Percentiles rank a stretch among this genome's conserved stretches.
phyloP scores from a whole-genome alignment of 2,888 invertebrate genomes.

The Agrotis segetum region DNA sequence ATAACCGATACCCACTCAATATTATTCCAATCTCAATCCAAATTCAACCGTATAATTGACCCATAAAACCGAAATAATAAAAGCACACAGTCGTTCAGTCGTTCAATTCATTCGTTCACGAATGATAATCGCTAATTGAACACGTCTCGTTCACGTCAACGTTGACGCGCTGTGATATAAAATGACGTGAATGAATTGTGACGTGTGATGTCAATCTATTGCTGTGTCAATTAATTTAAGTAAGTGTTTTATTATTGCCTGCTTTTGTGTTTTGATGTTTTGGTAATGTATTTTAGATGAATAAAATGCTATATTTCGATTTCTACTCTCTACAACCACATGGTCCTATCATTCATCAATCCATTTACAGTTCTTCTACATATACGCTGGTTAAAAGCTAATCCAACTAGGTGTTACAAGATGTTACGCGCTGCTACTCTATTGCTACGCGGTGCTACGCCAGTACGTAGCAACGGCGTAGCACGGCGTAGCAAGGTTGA shows the following conservation, averaged over 20 bases:
- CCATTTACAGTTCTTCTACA: too few relatives aligned
- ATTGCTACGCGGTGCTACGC: neutral
- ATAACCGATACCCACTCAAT: conserved; percentile 12
- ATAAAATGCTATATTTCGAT: too few relatives aligned
- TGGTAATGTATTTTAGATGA: neutral
- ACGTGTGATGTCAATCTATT: conserved; percentile 42
- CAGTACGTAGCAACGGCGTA: neutral
- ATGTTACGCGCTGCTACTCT: neutral
- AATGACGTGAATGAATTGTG: conserved; percentile 47
- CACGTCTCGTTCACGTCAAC: conserved; percentile 56
- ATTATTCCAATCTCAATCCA: conserved; percentile 18
- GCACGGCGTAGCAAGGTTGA: too few relatives aligned
- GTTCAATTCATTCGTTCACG: conserved; percentile 52
- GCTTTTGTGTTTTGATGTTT: conserved; percentile 2
- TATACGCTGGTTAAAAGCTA: too few relatives aligned
- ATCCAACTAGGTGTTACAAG: neutral
- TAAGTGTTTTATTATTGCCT: conserved; percentile 36
- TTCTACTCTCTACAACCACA: too few relatives aligned
- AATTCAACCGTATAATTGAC: conserved; percentile 36
- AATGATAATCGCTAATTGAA: conserved; percentile 65
- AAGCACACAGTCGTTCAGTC: conserved; percentile 39
- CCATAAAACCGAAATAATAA: conserved; percentile 43
- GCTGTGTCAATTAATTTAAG: conserved; percentile 40
- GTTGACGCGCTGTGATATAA: conserved; percentile 57
- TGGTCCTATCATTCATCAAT: too few relatives aligned